Conservation (phyloP, 2,888 invertebrate genomes). For the Pyrgus malvae region DNA sequence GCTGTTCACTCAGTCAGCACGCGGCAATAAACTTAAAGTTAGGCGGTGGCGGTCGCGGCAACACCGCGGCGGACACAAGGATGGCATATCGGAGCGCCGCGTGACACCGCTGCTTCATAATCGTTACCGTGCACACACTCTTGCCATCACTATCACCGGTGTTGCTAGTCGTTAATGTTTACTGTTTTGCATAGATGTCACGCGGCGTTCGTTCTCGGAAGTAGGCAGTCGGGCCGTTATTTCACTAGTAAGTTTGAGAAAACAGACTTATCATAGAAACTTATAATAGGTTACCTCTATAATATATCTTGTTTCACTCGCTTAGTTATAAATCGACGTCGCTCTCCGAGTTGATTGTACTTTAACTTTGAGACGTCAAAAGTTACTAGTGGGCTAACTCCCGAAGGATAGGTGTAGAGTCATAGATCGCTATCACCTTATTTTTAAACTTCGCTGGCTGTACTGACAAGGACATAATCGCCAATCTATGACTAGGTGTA, state of each 20-base stretch:
- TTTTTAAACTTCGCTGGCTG: conserved; percentile 11
- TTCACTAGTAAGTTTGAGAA: conserved; percentile 30
- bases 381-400: conserved; percentile 28
- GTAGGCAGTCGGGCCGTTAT: conserved; percentile 19
- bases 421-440: conserved; percentile 10
- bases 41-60: conserved; percentile 1
- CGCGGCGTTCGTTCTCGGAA: not conserved
- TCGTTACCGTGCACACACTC: not conserved
- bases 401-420: conserved; percentile 17
- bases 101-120: not conserved
- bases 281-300: conserved; percentile 16
- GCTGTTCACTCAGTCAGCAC: too few species aligned
- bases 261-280: conserved; percentile 26
- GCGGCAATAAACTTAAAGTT: too few species aligned
- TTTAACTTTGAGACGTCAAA: not conserved
- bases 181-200: not conserved
- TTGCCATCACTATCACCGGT: not conserved
- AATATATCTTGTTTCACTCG: conserved; percentile 6
- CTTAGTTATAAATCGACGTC: conserved; percentile 7
- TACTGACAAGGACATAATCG: conserved; percentile 5
- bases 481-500: conserved; percentile 7
- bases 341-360: not conserved
- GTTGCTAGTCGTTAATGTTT: not conserved
- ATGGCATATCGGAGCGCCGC: conserved; percentile 12
- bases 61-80: not conserved